Evolutionary conservation across 1,140 invertebrate genomes (phyloP), one percentile per base, ranked within the genome.

Genomic region (Ooceraea biroi): DNA sequence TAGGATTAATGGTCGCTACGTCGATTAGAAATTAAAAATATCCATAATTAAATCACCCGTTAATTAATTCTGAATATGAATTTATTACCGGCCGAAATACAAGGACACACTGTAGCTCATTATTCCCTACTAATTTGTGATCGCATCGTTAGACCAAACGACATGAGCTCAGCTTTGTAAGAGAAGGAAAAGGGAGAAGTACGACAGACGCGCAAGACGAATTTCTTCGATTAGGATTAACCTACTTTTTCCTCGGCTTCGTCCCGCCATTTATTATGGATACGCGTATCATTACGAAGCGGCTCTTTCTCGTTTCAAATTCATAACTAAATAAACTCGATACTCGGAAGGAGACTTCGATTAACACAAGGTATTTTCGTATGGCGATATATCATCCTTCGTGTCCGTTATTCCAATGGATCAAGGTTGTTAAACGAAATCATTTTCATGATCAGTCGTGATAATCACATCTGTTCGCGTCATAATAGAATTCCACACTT

Each of bases 61-160:
- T 89, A 89, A 89, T 88, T 84, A 88, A 89, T 89, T 89, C 78
- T 10, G 84, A 82, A 89, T 89, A 88, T 88, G 58, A 88, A 88
- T 89, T 89, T 83, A 88, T 84, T 84, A 66, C 52, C 30, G 44
- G 19, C 3, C 3, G 17, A 55, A 44, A 44, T 52, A 60, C 68
- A 72, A 88, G 65, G 50, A 80, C 69, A 60, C 57, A 58, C 22
- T 7, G 27, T 19, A 22, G 41, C n/a, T 58, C 25, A 44, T 87
- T 69, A 55, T 44, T 61, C 4, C 27, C 74, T 22, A 58, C 50
- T 57, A 66, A 85, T 85, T 68, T 76, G 50, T 60, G 2, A 57
- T 22, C 25, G 63, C 25, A 61, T 80, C 50, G 63, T 65, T 83
- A 61, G 52, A n/a, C 57, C 25, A 41, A 60, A 48, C 36, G 44